Evolutionary conservation across 1,140 invertebrate species (phyloP), one percentile per base, ranked within the genome.

Genomic region (Brachionus angularis): DNA sequence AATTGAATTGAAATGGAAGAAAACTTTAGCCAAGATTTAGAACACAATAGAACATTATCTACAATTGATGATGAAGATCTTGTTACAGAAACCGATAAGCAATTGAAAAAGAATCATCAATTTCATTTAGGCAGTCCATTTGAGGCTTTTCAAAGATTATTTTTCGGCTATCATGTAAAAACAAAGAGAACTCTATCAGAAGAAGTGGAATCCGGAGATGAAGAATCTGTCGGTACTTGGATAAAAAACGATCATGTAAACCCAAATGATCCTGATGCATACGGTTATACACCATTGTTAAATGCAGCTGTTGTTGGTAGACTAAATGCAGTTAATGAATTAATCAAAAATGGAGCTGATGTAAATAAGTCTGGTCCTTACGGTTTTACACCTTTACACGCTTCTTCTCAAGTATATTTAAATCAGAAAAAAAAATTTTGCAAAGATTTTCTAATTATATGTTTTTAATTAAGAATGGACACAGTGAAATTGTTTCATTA

Each of bases 341-440:
- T 71, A 33, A 55, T 71, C 23, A 50, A 44, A 25, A 39, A 34
- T 53, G 50, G 70, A 4, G 70, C 70, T 33, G 53, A 71, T 36
- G 34, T 55, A 18, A 53, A 71, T 18, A 42, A 58, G 23, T 27
- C 47, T n/a, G 70, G 70, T 21, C 70, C 49, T 1, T 58, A 44
- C 34, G 71, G 71, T 8, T 72, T 46, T 27, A 72, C 71, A 5
- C 46, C 71, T 1, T 39, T 72, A 27, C 71, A 72, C 34, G 71
- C 39, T 33, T 53, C 71, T 10, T 53, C 71, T 33, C 53, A 72
- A 25, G 46, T 49, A 49, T 23, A 7, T 42, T 7, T 42, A 5
- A n/a, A 42, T n/a, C n/a, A n/a, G n/a, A n/a, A n/a, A n/a, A n/a
- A n/a, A n/a, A n/a, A n/a, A n/a, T n/a, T n/a, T n/a, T n/a, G n/a